Evolutionary conservation across 1,140 invertebrate species (phyloP).

Genomic region (Aporrectodea caliginosa): DNA sequence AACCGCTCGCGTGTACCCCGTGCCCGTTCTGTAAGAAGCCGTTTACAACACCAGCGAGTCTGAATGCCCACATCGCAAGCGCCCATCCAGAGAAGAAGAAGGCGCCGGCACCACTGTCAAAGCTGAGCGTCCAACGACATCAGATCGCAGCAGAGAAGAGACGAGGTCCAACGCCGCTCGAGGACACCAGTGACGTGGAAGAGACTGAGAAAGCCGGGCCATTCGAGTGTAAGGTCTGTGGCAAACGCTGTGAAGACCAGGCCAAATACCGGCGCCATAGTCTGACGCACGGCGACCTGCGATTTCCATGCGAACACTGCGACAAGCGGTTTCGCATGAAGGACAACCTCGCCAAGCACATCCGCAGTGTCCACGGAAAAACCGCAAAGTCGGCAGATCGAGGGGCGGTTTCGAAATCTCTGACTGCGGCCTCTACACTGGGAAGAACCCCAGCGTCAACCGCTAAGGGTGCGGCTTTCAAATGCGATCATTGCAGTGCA

Average conservation of each 20-base stretch:
- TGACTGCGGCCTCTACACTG: neutral
- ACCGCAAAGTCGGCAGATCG: neutral
- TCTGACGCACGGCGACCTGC: neutral
- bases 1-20: conserved; percentile 2
- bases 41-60: neutral
- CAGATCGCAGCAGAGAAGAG: neutral
- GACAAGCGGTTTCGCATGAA: conserved; percentile 22
- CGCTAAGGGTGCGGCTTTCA: conserved; percentile 1
- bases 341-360: conserved; percentile 25
- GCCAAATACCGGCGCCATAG: neutral
- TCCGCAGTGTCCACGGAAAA: conserved; percentile 14
- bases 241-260: conserved; percentile 1
- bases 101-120: neutral
- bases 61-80: conserved; percentile 12
- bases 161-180: neutral
- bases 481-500: conserved; percentile 1
- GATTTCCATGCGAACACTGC: conserved; percentile 19
- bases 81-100: neutral
- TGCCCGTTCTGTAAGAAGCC: conserved; percentile 25
- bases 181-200: neutral
- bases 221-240: conserved; percentile 21
- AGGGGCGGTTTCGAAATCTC: neutral
- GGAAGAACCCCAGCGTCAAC: neutral
- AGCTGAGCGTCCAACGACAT: neutral
- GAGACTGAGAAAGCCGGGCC: neutral